Base-by-base conservation (phyloP, 2,797 vertebrate species). In the Sebastes dallii region DNA sequence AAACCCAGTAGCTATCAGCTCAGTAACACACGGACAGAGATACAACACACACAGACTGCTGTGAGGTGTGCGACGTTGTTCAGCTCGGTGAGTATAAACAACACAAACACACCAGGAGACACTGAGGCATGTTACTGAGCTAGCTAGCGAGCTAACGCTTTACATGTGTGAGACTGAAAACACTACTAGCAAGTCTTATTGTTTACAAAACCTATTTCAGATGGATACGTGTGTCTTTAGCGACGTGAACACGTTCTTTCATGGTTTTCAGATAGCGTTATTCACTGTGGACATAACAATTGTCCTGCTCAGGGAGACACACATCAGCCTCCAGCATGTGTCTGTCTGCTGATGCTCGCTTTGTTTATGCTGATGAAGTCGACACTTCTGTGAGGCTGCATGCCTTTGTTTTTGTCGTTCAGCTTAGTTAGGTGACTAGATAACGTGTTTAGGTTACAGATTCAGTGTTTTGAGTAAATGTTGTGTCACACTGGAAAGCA, bases 111-210 rank as follows among this genome's bases (percentile, higher is more conserved):
- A 39, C 5, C 36, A 77, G 12, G 22, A 71, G 2, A 25, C 18
- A 52, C 67, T 59, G 70, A 18, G 55, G 73, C 73, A 83, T 16
- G 76, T 20, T n/a, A 14, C 59, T 25, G 55, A 62, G 89, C 88
- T 88, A 93, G 83, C 86, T 64, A 77, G 90, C 86, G 64, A 79
- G 90, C 90, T 90, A 88, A 36, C 72, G 80, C 76, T 65, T 25
- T 80, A 72, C 94, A 93, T 93, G 93, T 91, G 92, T 88, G 66
- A 66, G 65, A 61, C 68, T 36, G 54, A 60, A 72, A 84, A 67
- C 55, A 24, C 25, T 32, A n/a, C 59, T 50, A 77, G 71, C 78
- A 55, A 27, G 59, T 75, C 27, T 29, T 22, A 10, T 66, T 86
- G 76, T 89, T 89, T 42, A 88, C 72, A 64, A 61, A 78, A 36